A percentile compares a stretch with the other conserved stretches of the same genome.
Evolutionary conservation across 2,888 invertebrate genomes (phyloP).

Genomic region (Chymomyza amoena): DNA sequence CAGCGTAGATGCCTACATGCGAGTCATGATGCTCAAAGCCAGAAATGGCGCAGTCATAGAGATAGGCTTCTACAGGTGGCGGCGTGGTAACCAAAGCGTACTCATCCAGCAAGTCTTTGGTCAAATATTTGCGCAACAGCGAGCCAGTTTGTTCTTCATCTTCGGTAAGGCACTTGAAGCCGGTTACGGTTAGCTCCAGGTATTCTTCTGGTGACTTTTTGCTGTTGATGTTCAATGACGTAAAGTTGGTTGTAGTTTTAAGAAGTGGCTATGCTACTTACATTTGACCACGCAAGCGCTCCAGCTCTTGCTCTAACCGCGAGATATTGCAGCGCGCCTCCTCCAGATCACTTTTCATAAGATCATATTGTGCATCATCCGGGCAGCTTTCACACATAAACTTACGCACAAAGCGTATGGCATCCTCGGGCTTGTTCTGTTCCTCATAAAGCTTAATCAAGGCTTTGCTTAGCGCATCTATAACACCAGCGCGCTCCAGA

Average conservation of each 20-base stretch:
- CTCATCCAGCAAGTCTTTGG: constrained; percentile 80
- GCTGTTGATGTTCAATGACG: constrained; percentile 49
- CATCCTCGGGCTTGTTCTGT: constrained; percentile 78
- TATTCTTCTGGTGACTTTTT: constrained; percentile 76
- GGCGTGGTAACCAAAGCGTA: constrained; percentile 81
- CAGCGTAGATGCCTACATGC: constrained; percentile 83
- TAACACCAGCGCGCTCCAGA: constrained; percentile 77
- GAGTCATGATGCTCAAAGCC: constrained; percentile 84
- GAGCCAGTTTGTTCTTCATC: constrained; percentile 80
- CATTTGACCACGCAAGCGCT: constrained; percentile 75
- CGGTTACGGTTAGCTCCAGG: constrained; percentile 79
- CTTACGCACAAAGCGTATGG: constrained; percentile 77
- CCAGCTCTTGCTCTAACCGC: constrained; percentile 74
- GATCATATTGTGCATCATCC: constrained; percentile 75
- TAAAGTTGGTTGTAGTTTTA: background rate
- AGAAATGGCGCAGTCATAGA: constrained; percentile 83
- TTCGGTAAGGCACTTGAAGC: constrained; percentile 80
- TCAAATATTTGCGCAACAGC: constrained; percentile 83
- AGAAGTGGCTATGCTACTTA: constrained; percentile 44
- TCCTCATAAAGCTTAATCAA: constrained; percentile 78
- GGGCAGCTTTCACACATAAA: constrained; percentile 78
- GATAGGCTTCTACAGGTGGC: constrained; percentile 80
- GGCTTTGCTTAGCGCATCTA: constrained; percentile 77
- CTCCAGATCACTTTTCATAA: constrained; percentile 74
- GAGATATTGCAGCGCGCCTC: constrained; percentile 71